Percentiles rank a stretch among this genome's conserved stretches.
Evolutionary conservation across 2,888 invertebrate species (phyloP).

Genomic region (Thymelicus acteon): DNA sequence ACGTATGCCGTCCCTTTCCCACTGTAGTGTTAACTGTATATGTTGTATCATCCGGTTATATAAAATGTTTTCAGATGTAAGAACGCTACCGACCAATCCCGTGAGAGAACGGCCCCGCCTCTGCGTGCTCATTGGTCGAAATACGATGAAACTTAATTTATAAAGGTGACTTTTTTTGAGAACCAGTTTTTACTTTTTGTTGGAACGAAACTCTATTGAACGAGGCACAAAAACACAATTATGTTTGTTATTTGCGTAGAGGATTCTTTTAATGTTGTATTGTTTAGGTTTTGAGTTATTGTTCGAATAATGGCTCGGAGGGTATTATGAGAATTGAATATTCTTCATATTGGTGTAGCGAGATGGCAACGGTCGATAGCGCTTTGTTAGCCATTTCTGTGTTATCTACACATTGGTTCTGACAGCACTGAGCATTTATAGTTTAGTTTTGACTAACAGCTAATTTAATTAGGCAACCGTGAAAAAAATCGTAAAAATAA

Average conservation of each 20-base stretch:
- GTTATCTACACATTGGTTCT: constrained; percentile 25
- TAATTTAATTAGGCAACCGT: constrained; percentile 13
- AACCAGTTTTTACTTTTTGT: constrained; percentile 76
- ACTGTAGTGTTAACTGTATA: constrained; percentile 81
- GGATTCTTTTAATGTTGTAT: constrained; percentile 66
- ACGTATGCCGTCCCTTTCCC: constrained; percentile 67
- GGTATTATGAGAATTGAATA: constrained; percentile 44
- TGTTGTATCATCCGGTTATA: constrained; percentile 84
- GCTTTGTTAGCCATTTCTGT: constrained; percentile 27
- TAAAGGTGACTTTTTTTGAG: constrained; percentile 83
- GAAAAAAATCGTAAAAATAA: neutral
- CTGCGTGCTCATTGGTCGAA: constrained; percentile 64
- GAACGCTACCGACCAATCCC: constrained; percentile 64
- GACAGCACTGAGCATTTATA: constrained; percentile 14
- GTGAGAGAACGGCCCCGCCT: constrained; percentile 61
- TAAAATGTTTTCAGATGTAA: constrained; percentile 81
- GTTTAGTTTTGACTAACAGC: neutral
- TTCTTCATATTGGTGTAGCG: constrained; percentile 55
- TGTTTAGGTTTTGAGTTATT: constrained; percentile 67
- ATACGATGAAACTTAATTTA: constrained; percentile 80
- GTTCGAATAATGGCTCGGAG: constrained; percentile 54
- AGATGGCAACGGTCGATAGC: constrained; percentile 50
- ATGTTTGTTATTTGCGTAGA: constrained; percentile 79
- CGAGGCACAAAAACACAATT: constrained; percentile 80
- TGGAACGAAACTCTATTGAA: constrained; percentile 76